Base-by-base conservation (phyloP, 23 tunicate species). In the Halocynthia aurantium region DNA sequence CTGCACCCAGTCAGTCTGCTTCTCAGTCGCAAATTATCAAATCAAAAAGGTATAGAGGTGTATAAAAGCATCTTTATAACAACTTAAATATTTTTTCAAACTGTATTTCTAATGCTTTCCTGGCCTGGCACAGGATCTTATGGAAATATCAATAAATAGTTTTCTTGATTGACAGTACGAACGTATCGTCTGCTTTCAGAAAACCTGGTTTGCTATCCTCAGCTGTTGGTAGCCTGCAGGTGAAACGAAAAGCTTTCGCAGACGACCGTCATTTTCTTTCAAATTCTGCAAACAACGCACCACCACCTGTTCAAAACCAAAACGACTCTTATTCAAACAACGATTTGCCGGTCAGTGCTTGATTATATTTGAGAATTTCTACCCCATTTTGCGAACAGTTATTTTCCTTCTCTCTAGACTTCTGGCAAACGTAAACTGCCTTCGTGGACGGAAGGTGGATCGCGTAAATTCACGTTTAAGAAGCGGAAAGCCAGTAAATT, bases 381-480 rank as follows among this genome's bases (percentile, higher is more conserved):
- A 31, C 44, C 44, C 4, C 44, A 31, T 31, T 31, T 0, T 31
- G 44, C 44, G 4, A 31, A 1, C 12, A 15, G 20, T 68, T 68
- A 19, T 22, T 12, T 15, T 22, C 12, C 12, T 68, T n/a, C 2
- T 22, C 12, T 44, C n/a, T 17, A 74, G 78, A 64, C 64, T 8
- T 53, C 78, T 19, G 56, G 22, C 17, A 74, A 74, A 56, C 17
- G 78, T 54, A 74, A 54, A 51, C 50, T 74, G 8, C 78, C 78
- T 7, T 56, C 78, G 10, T 74, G 78, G 78, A 65, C 64, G 20
- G 1, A 53, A 74, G 78, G 78, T 53, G 64, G 78, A 8, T 62
- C 64, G 8, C 8, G 1, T 8, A 54, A 53, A 54, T 74, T 52
- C 64, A 74, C 56, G n/a, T 74, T 74, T 54, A 74, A 74, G 31